Evolutionary conservation across 2,113 vertebrate genomes (phyloP), one percentile per base, ranked within the genome.

Genomic region (Dipodomys ordii): DNA sequence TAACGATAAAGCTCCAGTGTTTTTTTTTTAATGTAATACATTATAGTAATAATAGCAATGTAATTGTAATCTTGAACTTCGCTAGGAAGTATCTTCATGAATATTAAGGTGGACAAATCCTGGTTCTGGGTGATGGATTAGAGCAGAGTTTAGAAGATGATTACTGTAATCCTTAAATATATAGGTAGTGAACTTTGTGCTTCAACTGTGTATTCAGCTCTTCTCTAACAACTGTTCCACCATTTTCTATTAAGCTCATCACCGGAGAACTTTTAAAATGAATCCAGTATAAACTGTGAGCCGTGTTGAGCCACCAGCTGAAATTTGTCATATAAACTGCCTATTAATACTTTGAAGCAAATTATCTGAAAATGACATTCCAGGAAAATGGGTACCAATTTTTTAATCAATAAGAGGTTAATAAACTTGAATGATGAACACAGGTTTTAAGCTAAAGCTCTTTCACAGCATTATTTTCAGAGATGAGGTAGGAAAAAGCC

Each of bases 401-500:
- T 69, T 89, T 96, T 97, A 96, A 94, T 94, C 87, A 97, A 35
- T 78, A 97, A 96, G 95, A 92, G 6, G 72, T 95, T 94, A 97
- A 92, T 95, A 95, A 95, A 96, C 78, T 71, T 74, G 20, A 82
- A 92, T 25, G 64, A 73, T 95, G 94, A 94, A 87, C 60, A 28
- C 94, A 62, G 96, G 77, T 15, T 93, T 94, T 78, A 68, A 93
- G 89, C 18, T 90, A 97, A 96, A 95, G 49, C 90, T 57, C 81
- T 91, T 93, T 87, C 95, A 49, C 6, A 71, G 71, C 64, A n/a
- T 89, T 92, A 93, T 74, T 97, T 96, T 95, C 94, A 94, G 79
- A 77, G 94, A 18, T 93, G 25, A 83, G 94, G 49, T 13, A 87
- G 49, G 79, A 91, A 95, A 95, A 93, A 81, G 87, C 28, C 23